Percentiles rank a stretch among this genome's conserved stretches.
Evolutionary conservation across 2,888 invertebrate genomes (phyloP).

Genomic region (Rotaria sp.): DNA sequence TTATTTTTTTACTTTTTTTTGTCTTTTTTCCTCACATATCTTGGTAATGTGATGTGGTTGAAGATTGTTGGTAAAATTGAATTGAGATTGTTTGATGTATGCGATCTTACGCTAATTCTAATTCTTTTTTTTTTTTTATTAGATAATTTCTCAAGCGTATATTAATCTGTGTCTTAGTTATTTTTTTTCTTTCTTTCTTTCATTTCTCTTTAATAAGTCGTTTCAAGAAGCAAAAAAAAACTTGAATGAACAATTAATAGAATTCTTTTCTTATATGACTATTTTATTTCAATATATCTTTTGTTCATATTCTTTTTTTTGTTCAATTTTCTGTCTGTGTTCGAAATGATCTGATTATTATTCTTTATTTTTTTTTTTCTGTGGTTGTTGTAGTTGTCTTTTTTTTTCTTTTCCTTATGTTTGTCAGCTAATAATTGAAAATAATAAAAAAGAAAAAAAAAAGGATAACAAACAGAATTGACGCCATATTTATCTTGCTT

Average conservation of each 20-base stretch:
- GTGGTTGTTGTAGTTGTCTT: not conserved
- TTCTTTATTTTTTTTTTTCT: not conserved
- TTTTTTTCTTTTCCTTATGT: not conserved
- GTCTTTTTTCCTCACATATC: not conserved
- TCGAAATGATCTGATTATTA: slow-evolving; percentile 19
- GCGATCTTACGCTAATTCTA: not conserved
- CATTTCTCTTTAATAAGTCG: not conserved
- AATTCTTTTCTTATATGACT: not conserved
- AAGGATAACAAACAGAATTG: not conserved
- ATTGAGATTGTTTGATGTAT: not conserved
- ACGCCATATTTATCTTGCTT: not conserved
- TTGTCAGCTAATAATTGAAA: not conserved
- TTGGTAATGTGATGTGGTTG: not conserved
- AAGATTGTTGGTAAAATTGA: not conserved
- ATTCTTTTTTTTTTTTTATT: not conserved
- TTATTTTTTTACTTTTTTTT: not conserved
- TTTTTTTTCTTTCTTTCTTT: not conserved
- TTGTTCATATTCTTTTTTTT: not conserved
- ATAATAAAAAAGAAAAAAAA: not conserved
- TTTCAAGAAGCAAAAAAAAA: not conserved
- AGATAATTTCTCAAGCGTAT: slow-evolving; percentile 9
- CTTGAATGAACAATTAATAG: not conserved
- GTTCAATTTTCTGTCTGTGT: not conserved
- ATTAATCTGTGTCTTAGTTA: not conserved
- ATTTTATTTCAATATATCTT: not conserved